These are phyloP conservation scores for Brachionus rubens DNA, from an alignment of 1,140 invertebrate species.

Conservation along the genomic window DNA sequence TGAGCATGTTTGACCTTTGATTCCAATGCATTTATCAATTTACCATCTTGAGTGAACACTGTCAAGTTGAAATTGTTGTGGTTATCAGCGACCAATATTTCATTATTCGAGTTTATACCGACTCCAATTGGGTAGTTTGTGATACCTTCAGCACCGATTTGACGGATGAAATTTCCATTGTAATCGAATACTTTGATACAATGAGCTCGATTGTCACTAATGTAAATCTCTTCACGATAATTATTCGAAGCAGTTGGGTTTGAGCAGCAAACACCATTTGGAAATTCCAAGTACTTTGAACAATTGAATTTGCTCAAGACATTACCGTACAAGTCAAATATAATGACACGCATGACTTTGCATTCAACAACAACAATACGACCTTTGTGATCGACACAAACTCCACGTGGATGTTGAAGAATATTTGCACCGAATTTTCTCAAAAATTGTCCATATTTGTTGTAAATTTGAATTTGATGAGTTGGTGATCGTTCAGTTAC, in stretches of 20 bases:
- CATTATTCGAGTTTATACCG: conserved; percentile 89
- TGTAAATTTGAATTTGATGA: conserved; percentile 95
- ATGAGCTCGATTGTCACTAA: conserved; percentile 97
- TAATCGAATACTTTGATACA: conserved; percentile 99
- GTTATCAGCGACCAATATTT: conserved; percentile 97
- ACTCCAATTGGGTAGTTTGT: conserved; percentile 99
- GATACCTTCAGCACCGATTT: conserved; percentile 96
- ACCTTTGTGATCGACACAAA: conserved; percentile 95
- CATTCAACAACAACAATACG: conserved; percentile 99
- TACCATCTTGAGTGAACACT: conserved; percentile 80
- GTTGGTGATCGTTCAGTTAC: conserved; percentile 96
- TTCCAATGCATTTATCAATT: conserved; percentile 91
- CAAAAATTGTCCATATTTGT: conserved; percentile 97
- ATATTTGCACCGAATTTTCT: conserved; percentile 98
- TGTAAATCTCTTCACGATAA: conserved; percentile 98
- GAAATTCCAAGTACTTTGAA: conserved; percentile 96
- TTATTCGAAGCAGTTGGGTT: conserved; percentile 63
- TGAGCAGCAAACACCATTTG: conserved; percentile 85
- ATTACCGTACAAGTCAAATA: conserved; percentile 94
- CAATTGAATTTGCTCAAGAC: conserved; percentile 96
- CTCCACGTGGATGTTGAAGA: conserved; percentile 89
- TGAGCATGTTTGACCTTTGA: conserved; percentile 99
- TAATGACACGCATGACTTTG: conserved; percentile 97
- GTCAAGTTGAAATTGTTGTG: conserved; percentile 99
- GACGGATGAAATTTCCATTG: conserved; percentile 89